Evolutionary conservation across 2,797 vertebrate species (phyloP).

Genomic region (Chiloscyllium punctatum): DNA sequence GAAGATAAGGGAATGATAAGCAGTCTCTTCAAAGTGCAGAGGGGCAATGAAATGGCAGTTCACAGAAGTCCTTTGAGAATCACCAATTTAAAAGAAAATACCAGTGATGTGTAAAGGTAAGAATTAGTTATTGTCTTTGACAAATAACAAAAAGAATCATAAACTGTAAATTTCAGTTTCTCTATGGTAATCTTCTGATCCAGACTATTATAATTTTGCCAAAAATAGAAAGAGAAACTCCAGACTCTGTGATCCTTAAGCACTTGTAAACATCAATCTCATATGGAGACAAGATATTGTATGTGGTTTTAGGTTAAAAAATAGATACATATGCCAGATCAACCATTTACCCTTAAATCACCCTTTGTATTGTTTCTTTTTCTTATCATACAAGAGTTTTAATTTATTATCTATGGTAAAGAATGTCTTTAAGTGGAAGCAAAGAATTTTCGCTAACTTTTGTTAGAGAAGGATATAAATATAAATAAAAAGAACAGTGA

Average conservation of each 20-base stretch:
- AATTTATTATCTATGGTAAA: background rate
- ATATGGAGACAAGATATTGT: background rate
- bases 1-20: background rate
- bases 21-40: background rate
- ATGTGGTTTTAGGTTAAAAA: background rate
- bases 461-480: background rate
- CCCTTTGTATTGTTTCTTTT: background rate
- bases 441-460: background rate
- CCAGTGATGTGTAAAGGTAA: background rate
- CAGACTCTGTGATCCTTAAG: background rate
- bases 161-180: background rate
- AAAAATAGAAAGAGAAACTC: background rate
- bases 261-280: background rate
- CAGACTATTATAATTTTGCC: background rate
- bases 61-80: background rate
- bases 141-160: background rate
- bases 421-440: background rate
- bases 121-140: background rate
- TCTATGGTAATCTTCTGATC: background rate
- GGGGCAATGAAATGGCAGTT: background rate
- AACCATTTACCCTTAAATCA: background rate
- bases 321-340: background rate
- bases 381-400: background rate
- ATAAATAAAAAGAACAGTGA: background rate
- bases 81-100: background rate